phyloP scores from a whole-genome alignment of 2,888 invertebrate species.

The Coelinius sp. region DNA sequence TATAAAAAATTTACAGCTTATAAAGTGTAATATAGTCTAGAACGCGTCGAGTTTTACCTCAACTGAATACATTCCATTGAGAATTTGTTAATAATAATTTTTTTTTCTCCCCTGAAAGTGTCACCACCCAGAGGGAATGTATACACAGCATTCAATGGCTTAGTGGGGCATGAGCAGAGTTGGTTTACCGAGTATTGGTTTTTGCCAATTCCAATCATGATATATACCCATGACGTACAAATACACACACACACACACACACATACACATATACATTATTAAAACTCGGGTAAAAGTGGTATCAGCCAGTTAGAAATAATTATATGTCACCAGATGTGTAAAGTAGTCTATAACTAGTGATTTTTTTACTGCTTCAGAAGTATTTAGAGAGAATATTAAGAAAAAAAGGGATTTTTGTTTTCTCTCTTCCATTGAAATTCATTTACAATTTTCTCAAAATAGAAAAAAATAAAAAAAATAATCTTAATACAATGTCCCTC shows the following conservation, averaged over 20 bases:
- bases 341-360: neutral
- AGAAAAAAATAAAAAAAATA: no score
- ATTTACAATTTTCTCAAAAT: neutral
- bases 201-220: conserved; percentile 22
- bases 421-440: no score
- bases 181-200: neutral
- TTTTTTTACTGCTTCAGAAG: neutral
- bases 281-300: conserved; percentile 23
- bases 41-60: neutral
- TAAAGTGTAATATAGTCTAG: neutral
- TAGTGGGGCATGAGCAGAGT: conserved; percentile 1
- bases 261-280: neutral
- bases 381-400: no score
- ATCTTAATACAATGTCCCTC: no score
- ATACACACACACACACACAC: neutral
- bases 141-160: neutral
- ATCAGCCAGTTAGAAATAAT: conserved; percentile 19
- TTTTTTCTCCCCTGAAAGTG: neutral
- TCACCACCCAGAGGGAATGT: neutral
- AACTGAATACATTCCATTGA: neutral
- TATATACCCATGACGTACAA: neutral
- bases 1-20: neutral
- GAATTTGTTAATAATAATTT: conserved; percentile 1
- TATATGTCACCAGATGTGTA: conserved; percentile 23
- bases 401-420: no score